Evolutionary conservation across 2,113 vertebrate genomes (phyloP).

Genomic region (Trogon melanurus): DNA sequence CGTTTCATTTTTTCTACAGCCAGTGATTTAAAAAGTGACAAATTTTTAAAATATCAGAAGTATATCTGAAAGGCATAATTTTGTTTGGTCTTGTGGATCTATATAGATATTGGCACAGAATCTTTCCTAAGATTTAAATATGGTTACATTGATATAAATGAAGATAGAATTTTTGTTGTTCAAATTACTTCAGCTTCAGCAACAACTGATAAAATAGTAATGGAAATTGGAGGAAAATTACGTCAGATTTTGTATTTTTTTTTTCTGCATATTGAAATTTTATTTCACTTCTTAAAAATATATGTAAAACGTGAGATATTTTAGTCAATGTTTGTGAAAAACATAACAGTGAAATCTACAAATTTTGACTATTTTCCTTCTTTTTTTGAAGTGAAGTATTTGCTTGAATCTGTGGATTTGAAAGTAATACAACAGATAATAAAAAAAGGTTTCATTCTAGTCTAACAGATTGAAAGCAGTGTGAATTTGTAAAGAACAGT

Average conservation of each 20-base stretch:
- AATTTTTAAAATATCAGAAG: constrained; percentile 1
- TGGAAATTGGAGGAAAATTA: not conserved
- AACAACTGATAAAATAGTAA: not conserved
- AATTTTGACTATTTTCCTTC: not conserved
- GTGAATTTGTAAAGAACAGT: not conserved
- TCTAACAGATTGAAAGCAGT: not conserved
- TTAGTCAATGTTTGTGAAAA: not conserved
- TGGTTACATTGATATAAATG: not conserved
- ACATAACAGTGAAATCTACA: not conserved
- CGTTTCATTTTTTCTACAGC: not conserved
- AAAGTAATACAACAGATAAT: not conserved
- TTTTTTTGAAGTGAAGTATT: not conserved
- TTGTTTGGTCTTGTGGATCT: not conserved
- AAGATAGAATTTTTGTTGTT: not conserved
- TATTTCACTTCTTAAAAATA: not conserved
- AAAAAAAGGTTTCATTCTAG: not conserved
- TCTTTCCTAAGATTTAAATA: not conserved
- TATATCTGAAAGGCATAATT: not conserved
- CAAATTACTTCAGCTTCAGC: not conserved
- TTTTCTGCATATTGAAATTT: not conserved
- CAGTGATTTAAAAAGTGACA: not conserved
- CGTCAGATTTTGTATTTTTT: not conserved
- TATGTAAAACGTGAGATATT: not conserved
- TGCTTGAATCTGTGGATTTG: not conserved
- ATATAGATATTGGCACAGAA: not conserved